A percentile compares a stretch with the other conserved stretches of the same genome.
phyloP scores from a whole-genome alignment of 2,797 vertebrate genomes.

The Diceros bicornis region DNA sequence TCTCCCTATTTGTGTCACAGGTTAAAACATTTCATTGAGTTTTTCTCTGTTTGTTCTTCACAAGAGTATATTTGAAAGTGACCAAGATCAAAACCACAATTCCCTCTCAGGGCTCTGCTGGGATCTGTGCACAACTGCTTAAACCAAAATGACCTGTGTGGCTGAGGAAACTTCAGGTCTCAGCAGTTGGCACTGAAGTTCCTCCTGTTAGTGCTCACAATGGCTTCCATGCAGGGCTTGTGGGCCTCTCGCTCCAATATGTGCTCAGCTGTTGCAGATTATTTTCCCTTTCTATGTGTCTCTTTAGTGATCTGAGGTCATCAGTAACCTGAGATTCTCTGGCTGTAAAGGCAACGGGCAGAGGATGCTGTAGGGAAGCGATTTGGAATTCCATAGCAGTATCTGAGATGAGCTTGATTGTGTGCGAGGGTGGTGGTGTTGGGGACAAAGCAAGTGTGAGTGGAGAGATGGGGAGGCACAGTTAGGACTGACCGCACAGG shows the following conservation, averaged over 20 bases:
- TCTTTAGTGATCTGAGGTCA: background rate
- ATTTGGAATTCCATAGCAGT: background rate
- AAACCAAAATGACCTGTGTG: background rate
- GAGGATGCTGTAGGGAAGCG: background rate
- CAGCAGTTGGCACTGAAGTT: accelerated
- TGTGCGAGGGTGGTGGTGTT: background rate
- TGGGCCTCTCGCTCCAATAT: background rate
- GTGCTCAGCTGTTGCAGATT: background rate
- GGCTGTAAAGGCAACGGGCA: background rate
- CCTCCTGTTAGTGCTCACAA: background rate
- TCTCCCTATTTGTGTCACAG: no score
- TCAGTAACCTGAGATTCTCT: background rate
- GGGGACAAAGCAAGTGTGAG: background rate
- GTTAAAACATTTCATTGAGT: no score
- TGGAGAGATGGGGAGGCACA: background rate
- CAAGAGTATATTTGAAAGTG: no score
- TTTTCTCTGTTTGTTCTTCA: no score
- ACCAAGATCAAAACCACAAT: background rate
- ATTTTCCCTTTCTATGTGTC: background rate
- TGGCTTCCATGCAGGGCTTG: background rate
- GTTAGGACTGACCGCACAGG: background rate
- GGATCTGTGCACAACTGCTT: background rate
- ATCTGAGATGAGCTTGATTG: background rate
- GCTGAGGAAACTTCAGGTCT: background rate
- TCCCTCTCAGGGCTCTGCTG: background rate